phyloP scores from a whole-genome alignment of 2,113 vertebrate species.

The Lepus europaeus region DNA sequence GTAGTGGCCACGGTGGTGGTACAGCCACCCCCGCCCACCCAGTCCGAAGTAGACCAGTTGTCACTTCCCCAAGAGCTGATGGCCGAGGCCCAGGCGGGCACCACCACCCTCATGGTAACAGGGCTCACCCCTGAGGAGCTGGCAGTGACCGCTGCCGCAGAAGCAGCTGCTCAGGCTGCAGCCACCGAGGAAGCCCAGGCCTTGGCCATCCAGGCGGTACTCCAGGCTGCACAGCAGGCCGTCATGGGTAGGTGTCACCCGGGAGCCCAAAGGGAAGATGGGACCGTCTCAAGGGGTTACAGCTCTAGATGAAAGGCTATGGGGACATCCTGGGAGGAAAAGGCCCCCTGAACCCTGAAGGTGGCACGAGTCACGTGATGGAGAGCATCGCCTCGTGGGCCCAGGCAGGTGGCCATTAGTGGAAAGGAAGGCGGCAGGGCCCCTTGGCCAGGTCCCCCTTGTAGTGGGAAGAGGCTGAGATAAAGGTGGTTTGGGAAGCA shows the following conservation, averaged over 20 bases:
- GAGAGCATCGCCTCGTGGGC: too few relatives aligned
- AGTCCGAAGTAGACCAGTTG: constrained; percentile 87
- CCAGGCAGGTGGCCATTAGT: too few relatives aligned
- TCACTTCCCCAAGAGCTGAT: constrained; percentile 94
- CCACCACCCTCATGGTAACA: constrained; percentile 93
- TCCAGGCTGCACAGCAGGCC: constrained; percentile 94
- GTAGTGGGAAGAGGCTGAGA: background rate
- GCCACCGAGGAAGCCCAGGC: constrained; percentile 94
- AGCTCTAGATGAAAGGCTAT: background rate
- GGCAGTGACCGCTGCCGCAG: constrained; percentile 93
- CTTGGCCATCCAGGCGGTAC: constrained; percentile 93
- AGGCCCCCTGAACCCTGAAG: background rate
- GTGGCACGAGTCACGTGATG: fast-evolving
- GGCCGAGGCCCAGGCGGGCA: constrained; percentile 90
- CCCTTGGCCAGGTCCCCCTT: too few relatives aligned
- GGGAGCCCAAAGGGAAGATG: background rate
- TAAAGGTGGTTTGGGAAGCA: background rate
- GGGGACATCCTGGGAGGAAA: background rate
- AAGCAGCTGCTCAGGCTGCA: constrained; percentile 93
- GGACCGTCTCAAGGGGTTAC: background rate
- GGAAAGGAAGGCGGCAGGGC: background rate
- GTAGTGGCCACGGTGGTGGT: constrained; percentile 84
- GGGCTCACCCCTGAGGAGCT: constrained; percentile 94
- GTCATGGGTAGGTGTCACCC: constrained; percentile 91
- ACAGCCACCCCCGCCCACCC: constrained; percentile 76